These are phyloP conservation scores for Meghimatium bilineatum DNA, from an alignment of 2,888 invertebrate genomes.

Conservation along the genomic window DNA sequence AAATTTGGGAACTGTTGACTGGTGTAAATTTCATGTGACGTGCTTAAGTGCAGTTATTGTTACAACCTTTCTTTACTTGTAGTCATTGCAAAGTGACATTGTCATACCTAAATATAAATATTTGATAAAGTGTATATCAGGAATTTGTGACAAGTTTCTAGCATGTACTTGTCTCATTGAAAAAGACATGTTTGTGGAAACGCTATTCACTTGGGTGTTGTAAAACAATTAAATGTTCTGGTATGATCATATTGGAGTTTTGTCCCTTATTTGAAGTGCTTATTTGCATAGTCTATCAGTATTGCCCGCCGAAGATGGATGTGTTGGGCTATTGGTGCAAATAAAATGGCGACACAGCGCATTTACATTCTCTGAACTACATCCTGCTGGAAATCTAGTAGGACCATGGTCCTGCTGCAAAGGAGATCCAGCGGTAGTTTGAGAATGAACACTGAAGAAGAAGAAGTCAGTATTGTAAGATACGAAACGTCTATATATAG, in stretches of 20 bases:
- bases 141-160: constrained; percentile 5
- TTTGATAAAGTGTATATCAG: constrained; percentile 1
- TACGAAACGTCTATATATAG: too few relatives aligned
- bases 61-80: neutral
- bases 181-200: neutral
- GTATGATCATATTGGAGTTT: neutral
- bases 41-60: neutral
- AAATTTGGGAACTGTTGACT: too few relatives aligned
- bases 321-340: too few relatives aligned
- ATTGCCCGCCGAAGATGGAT: too few relatives aligned
- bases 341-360: too few relatives aligned
- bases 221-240: constrained; percentile 26
- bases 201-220: constrained; percentile 1
- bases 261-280: neutral
- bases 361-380: too few relatives aligned
- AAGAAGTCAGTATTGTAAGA: too few relatives aligned
- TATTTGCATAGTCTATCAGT: too few relatives aligned
- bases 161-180: neutral
- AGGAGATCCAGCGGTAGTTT: too few relatives aligned
- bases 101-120: constrained; percentile 4
- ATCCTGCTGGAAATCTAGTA: too few relatives aligned
- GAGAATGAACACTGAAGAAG: too few relatives aligned
- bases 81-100: neutral
- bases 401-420: too few relatives aligned
- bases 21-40: neutral